Base-by-base conservation (phyloP, 2,888 invertebrate species). In the Ramazzottius varieornatus region DNA sequence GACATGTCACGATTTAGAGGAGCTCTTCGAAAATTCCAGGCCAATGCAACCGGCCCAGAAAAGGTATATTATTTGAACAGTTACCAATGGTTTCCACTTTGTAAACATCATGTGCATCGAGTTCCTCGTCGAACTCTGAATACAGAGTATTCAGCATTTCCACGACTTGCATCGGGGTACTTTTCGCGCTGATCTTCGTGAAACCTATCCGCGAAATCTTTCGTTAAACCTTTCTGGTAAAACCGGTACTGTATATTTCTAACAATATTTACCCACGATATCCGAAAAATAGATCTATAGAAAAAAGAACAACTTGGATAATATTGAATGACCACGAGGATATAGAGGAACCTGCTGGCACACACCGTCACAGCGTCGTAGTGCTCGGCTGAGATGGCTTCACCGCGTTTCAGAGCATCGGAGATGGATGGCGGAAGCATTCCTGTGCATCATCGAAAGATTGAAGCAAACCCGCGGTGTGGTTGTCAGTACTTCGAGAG, bases 71-170 rank as follows among this genome's bases (percentile, higher is more conserved):
- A 4, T 16, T 54, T 16, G 8, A 54, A 4, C 4, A 4, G 4
- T 13, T 24, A 54, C 54, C 54, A 29, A 54, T 54, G 29, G 54
- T 54, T 29, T 54, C 54, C 54, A 54, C 54, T 54, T 54, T 54
- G 54, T 54, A 54, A 29, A 54, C 54, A 29, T 54, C 54, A 29
- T 54, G 54, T 24, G 54, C 20, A 24, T 54, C 54, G n/a, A 54
- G 54, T 29, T 54, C 54, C 20, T 4, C 20, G 54, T 54, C 54
- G 29, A 54, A 54, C 24, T 54, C 24, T 4, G 54, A 24, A 4
- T 29, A 54, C 29, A 54, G 29, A 29, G 16, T 29, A 24, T 54
- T 54, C n/a, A 54, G 54, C 24, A 54, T 8, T 29, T 13, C 29
- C 54, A 54, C 54, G 4, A 29, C 29, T 29, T 54, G 54, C 54